Conservation (phyloP, 2,888 invertebrate genomes). For the Operophtera brumata region DNA sequence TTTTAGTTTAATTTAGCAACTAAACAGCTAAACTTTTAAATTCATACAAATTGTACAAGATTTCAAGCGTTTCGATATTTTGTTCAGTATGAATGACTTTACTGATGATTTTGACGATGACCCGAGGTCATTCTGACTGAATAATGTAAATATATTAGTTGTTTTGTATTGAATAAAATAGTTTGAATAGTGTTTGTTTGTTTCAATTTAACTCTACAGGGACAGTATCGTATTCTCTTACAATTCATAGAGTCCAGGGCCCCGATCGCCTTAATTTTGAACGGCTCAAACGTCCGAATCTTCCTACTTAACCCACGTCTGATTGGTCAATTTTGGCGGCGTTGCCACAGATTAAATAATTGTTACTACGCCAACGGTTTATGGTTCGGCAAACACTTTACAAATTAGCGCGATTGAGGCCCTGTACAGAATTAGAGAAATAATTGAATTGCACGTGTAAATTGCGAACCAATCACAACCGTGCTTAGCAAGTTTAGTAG, state of each 20-base stretch:
- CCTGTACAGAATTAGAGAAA: not conserved
- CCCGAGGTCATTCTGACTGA: constrained; percentile 66
- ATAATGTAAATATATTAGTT: constrained; percentile 67
- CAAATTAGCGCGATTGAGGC: no score
- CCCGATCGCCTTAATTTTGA: no score
- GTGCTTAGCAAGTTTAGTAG: no score
- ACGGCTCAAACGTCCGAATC: no score
- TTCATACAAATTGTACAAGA: constrained; percentile 19
- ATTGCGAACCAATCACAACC: no score
- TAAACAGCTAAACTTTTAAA: constrained; percentile 2
- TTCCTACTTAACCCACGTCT: no score
- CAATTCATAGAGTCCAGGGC: not conserved
- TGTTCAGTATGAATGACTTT: constrained; percentile 25
- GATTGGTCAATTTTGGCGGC: no score
- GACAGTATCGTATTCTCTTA: not conserved
- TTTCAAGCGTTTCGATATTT: constrained; percentile 10
- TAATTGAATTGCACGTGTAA: no score
- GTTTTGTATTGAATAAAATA: constrained; percentile 69
- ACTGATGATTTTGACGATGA: constrained; percentile 43
- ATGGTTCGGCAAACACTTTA: no score
- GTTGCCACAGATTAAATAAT: no score
- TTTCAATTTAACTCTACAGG: constrained; percentile 29
- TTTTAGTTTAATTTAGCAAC: constrained; percentile 17
- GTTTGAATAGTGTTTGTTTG: constrained; percentile 48
- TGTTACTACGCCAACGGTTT: no score